Evolutionary conservation across 2,113 vertebrate genomes (phyloP).

Genomic region (Archocentrus centrarchus): DNA sequence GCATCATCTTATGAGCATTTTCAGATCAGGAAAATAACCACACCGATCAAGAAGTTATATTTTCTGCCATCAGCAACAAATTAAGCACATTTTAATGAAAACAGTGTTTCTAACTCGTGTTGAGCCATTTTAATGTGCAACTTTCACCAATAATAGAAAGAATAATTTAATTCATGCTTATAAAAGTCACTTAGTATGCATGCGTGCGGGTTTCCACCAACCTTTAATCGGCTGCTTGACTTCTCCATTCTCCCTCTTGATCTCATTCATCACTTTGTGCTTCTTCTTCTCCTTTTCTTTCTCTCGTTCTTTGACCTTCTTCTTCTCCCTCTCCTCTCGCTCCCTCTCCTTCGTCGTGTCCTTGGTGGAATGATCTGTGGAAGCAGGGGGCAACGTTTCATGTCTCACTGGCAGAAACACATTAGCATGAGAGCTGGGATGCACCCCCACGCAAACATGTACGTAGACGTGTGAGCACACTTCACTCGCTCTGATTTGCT

Average conservation of each 20-base stretch:
- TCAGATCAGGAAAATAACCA: too few species aligned
- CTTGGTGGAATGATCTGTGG: slow-evolving; percentile 87
- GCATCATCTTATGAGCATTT: too few species aligned
- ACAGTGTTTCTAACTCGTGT: not conserved
- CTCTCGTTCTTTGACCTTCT: slow-evolving; percentile 83
- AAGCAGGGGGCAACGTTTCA: slow-evolving; percentile 20
- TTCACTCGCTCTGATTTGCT: not conserved
- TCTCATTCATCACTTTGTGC: slow-evolving; percentile 91
- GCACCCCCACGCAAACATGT: not conserved
- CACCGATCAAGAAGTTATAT: not conserved
- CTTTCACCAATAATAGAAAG: not conserved
- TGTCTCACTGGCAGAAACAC: not conserved
- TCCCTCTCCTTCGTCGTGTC: slow-evolving; percentile 81
- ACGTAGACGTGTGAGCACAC: not conserved
- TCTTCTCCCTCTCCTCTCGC: slow-evolving; percentile 68
- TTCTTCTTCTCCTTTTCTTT: slow-evolving; percentile 91
- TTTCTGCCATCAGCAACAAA: not conserved
- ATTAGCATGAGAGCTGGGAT: not conserved
- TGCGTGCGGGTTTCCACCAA: slow-evolving; percentile 67
- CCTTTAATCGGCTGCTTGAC: slow-evolving; percentile 92
- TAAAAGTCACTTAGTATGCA: not conserved
- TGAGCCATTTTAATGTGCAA: not conserved
- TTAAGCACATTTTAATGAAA: not conserved
- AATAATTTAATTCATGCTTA: not conserved
- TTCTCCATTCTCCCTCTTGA: slow-evolving; percentile 96